Evolutionary conservation across 2,113 vertebrate genomes (phyloP).

Genomic region (Zosterops hypoxanthus): DNA sequence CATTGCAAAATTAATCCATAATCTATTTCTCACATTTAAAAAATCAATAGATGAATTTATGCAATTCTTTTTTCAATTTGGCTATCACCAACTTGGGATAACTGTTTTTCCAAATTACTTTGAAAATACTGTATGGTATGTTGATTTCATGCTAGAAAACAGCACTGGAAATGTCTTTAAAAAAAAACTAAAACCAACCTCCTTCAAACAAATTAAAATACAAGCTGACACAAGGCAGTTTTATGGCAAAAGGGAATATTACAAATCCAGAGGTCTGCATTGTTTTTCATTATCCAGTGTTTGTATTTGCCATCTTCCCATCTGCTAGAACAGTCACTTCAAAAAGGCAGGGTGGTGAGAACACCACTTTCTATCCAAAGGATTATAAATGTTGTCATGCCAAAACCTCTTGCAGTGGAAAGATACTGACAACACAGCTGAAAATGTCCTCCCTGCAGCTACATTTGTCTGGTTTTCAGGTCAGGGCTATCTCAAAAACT

Average conservation of each 20-base stretch:
- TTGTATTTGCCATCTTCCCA: not conserved
- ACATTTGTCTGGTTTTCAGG: not conserved
- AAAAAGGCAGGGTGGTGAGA: not conserved
- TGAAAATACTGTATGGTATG: not conserved
- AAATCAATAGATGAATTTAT: not conserved
- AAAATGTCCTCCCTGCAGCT: constrained; percentile 6
- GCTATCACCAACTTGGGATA: not conserved
- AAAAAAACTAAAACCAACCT: not conserved
- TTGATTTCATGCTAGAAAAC: not conserved
- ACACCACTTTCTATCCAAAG: not conserved
- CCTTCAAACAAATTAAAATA: not conserved
- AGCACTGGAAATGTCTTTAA: not conserved
- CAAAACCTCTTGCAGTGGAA: constrained; percentile 25
- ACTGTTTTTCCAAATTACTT: not conserved
- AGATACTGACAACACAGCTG: not conserved
- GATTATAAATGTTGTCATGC: not conserved
- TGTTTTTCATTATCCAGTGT: not conserved
- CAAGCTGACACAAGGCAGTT: not conserved
- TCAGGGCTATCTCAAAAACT: not conserved
- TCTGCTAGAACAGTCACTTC: not conserved
- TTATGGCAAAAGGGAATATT: not conserved
- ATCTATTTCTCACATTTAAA: not conserved
- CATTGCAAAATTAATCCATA: not conserved
- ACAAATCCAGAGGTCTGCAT: not conserved
- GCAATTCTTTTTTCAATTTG: not conserved